Conservation (phyloP, 2,888 invertebrate species). For the Drosophila paracracens region DNA sequence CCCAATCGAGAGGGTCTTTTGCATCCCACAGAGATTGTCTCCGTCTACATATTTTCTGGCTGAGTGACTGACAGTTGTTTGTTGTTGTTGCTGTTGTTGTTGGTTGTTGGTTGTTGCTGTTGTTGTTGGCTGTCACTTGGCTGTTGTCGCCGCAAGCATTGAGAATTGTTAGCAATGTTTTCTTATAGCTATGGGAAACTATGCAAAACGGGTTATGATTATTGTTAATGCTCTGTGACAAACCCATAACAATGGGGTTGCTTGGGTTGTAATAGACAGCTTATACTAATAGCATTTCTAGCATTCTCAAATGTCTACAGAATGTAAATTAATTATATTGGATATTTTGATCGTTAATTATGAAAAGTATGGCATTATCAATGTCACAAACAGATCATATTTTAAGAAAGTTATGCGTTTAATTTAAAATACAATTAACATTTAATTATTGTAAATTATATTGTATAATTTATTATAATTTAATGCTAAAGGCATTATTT, state of each 20-base stretch:
- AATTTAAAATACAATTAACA: background rate
- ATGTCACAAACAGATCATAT: background rate
- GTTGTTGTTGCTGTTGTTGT: background rate
- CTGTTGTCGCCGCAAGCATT: conserved; percentile 52
- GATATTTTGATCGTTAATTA: background rate
- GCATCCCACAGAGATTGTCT: conserved; percentile 28
- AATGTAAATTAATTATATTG: background rate
- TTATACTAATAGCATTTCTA: background rate
- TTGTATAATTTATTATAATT: background rate
- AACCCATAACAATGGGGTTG: conserved; percentile 11
- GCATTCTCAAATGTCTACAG: background rate
- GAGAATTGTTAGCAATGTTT: conserved; percentile 70
- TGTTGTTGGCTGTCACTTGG: background rate
- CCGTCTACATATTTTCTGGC: conserved; percentile 30
- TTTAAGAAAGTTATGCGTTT: background rate
- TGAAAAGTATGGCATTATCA: background rate
- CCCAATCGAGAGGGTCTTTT: conserved; percentile 23
- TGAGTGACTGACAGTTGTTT: conserved; percentile 41
- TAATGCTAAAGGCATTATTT: background rate
- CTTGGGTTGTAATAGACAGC: background rate
- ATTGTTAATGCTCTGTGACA: conserved; percentile 33
- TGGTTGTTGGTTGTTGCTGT: background rate
- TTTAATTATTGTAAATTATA: background rate
- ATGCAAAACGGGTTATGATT: conserved; percentile 71
- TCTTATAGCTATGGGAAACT: conserved; percentile 65